Percentiles rank a stretch among this genome's conserved stretches.
phyloP scores from a whole-genome alignment of 2,888 invertebrate genomes.

The Parthenolecanium corni region DNA sequence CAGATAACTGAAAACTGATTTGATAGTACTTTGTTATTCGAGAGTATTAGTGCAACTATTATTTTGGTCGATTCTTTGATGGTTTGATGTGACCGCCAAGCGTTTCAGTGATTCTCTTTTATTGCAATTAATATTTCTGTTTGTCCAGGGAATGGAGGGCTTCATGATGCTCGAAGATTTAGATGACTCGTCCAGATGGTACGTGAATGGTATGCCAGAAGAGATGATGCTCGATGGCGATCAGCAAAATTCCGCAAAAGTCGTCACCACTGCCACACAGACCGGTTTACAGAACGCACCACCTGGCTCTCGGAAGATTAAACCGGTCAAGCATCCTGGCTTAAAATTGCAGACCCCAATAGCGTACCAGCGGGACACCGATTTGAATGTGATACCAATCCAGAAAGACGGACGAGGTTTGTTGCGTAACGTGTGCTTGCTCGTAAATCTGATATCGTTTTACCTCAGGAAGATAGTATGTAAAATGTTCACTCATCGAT shows the following conservation, averaged over 20 bases:
- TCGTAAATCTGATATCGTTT: neutral
- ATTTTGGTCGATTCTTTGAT: too few relatives aligned
- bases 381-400: constrained; percentile 75
- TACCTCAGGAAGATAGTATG: constrained; percentile 17
- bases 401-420: constrained; percentile 79
- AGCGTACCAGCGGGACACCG: constrained; percentile 65
- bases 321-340: constrained; percentile 61
- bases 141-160: constrained; percentile 20
- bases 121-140: too few relatives aligned
- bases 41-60: too few relatives aligned
- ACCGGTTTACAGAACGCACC: constrained; percentile 20
- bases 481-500: constrained; percentile 31
- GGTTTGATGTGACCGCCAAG: too few relatives aligned
- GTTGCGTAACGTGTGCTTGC: constrained; percentile 6
- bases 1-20: too few relatives aligned
- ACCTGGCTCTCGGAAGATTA: constrained; percentile 48
- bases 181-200: constrained; percentile 18
- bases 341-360: constrained; percentile 64
- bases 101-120: too few relatives aligned
- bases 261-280: constrained; percentile 20
- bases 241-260: constrained; percentile 3
- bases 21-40: too few relatives aligned
- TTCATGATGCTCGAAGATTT: constrained; percentile 27
- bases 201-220: constrained; percentile 22
- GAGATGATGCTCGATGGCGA: constrained; percentile 22